Base-by-base conservation (phyloP, 2,888 invertebrate species). In the Phyto melanocephala region DNA sequence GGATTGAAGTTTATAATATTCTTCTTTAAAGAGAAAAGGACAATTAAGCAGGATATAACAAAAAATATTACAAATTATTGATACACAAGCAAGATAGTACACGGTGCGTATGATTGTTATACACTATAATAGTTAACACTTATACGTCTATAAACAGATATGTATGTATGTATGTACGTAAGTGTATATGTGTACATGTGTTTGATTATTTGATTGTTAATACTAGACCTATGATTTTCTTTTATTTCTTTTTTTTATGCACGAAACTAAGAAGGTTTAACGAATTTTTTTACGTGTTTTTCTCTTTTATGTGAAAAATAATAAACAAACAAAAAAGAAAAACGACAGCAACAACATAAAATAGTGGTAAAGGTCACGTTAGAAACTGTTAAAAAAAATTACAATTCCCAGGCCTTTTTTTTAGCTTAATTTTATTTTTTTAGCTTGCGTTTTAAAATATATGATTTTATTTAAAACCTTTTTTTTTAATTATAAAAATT, bases 51-150 rank as follows among this genome's bases (percentile, higher is more conserved):
- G 37, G 28, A 28, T 47, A 58, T 17, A 11, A n/a, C 35, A 37
- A 47, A 5, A 68, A 13, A 47, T 33, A 47, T 63, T 63, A 13
- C 17, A 71, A 71, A 63, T 71, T 40, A 22, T 58, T 58, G 58
- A 40, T 42, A 28, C 42, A 62, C 42, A 11, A 65, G 17, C 2
- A 20, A 15, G n/a, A 42, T 52, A 50, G 28, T 28, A 28, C 4
- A 68, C 78, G 78, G 78, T 79, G 58, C 71, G 78, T 79, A 79
- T 79, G 58, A 65, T 60, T 60, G 15, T 60, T 76, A 40, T 52
- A 37, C 28, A 33, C 40, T 17, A 5, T 28, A 28, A 3, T 5
- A 28, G 28, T n/a, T n/a, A n/a, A n/a, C 3, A 28, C 28, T 28
- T 6, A 15, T 60, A 50, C 42, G 10, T 13, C 37, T n/a, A 22